phyloP scores from a whole-genome alignment of 2,113 vertebrate species.

The Maccullochella peelii region DNA sequence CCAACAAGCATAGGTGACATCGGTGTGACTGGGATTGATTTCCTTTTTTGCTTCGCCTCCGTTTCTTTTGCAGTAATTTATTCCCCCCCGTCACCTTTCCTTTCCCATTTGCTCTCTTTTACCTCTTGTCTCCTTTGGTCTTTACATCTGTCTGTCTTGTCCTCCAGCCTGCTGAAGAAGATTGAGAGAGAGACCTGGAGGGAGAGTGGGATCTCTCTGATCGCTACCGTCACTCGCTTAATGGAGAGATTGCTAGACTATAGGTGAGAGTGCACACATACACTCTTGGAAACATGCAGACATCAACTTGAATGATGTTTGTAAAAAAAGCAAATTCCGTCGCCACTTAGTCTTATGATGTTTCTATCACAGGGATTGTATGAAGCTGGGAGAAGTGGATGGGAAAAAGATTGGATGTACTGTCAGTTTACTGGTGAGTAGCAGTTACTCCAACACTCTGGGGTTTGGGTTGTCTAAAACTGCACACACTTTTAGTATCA shows the following conservation, averaged over 20 bases:
- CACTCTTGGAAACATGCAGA: not conserved
- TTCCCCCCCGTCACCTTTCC: not conserved
- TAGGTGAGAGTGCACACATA: slow-evolving; percentile 82
- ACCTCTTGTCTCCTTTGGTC: slow-evolving; percentile 17
- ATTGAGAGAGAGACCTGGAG: slow-evolving; percentile 99
- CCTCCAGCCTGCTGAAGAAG: slow-evolving; percentile 95
- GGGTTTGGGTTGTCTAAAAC: not conserved
- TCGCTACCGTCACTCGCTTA: slow-evolving; percentile 96
- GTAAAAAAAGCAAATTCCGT: too few relatives aligned
- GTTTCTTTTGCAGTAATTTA: slow-evolving; percentile 50
- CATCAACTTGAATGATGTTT: not conserved
- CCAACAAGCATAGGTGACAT: slow-evolving; percentile 72
- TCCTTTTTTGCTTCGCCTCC: slow-evolving; percentile 54
- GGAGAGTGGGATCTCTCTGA: slow-evolving; percentile 97
- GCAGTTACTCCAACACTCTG: not conserved
- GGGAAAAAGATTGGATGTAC: slow-evolving; percentile 99
- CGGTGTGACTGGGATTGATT: slow-evolving; percentile 59
- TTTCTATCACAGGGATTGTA: slow-evolving; percentile 91
- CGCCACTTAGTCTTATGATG: not conserved
- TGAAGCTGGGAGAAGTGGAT: slow-evolving; percentile 98
- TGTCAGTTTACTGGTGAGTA: slow-evolving; percentile 95
- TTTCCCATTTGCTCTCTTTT: slow-evolving; percentile 4
- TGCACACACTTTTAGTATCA: not conserved
- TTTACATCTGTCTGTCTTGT: slow-evolving; percentile 52
- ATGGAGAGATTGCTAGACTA: slow-evolving; percentile 99